A percentile compares a stretch with the other conserved stretches of the same genome.
phyloP scores from a whole-genome alignment of 2,797 vertebrate species.

The Anguilla anguilla region DNA sequence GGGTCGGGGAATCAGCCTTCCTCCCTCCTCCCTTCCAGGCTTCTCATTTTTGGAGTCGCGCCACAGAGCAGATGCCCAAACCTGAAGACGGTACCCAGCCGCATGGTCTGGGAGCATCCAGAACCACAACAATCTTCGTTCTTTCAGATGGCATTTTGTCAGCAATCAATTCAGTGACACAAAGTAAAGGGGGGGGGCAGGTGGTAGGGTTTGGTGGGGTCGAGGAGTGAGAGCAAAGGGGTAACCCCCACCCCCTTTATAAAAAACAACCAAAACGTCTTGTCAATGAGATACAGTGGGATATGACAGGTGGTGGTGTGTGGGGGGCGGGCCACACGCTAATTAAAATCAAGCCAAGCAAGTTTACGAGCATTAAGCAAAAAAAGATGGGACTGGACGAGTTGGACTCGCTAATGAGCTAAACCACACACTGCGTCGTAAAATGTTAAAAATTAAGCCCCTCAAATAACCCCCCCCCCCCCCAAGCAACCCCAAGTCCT shows the following conservation, averaged over 20 bases:
- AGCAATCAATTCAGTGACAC: background rate
- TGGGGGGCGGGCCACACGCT: no score
- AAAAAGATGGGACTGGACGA: background rate
- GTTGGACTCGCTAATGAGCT: background rate
- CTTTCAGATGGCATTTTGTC: background rate
- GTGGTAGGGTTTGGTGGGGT: background rate
- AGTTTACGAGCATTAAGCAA: conserved; percentile 11
- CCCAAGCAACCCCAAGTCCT: background rate
- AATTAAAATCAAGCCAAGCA: background rate
- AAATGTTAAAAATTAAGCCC: background rate
- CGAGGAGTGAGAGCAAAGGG: background rate
- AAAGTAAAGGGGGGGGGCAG: background rate
- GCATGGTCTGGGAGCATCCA: background rate
- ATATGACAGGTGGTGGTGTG: background rate
- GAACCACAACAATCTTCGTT: background rate
- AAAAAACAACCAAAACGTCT: background rate
- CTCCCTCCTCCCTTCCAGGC: background rate
- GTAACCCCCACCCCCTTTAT: background rate
- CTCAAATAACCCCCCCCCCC: background rate
- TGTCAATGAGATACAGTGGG: background rate
- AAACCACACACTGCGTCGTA: background rate
- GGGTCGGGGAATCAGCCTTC: background rate
- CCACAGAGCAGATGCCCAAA: no score
- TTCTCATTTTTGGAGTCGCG: background rate
- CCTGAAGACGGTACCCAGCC: background rate